Evolutionary conservation across 2,797 vertebrate genomes (phyloP), one percentile per base, ranked within the genome.

Genomic region (Zonotrichia albicollis): DNA sequence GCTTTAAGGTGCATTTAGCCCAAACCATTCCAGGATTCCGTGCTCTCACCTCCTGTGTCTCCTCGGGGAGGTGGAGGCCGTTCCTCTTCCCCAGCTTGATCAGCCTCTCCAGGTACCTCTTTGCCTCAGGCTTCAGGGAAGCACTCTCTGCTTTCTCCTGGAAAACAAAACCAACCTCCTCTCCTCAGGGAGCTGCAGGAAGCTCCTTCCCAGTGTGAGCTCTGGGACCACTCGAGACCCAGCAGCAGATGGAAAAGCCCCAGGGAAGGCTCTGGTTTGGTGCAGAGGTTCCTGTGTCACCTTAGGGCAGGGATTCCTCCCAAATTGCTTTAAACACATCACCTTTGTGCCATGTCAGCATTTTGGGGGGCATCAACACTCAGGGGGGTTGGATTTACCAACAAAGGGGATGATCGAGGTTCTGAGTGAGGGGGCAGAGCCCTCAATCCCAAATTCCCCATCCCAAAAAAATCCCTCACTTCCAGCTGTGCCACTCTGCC

Each of bases 21-120:
- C 71, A 26, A 38, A 38, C 4, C 32, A 18, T 1, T 2, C 16
- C 0, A 5, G 45, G 10, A 26, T 43, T 20, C 40, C 2, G 11
- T 4, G 29, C 9, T 21, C 97, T 96, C 94, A 99, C 99, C 95
- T 99, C 98, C 78, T 99, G 99, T 0, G 97, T 99, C 19, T 98
- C 98, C 91, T 96, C 96, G 0, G 98, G 96, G 82, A 99, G 98
- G 92, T 99, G 99, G 9, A 99, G 98, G 13, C 99, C 99, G 0
- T 99, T 99, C 89, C 99, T 98, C 15, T 96, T 97, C 1, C 99
- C 99, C 90, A 99, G 90, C 83, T 98, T 99, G 91, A 99, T 97
- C 72, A 99, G 98, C 62, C 99, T 98, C 90, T 99, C 99, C 95
- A 99, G 98, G 93, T 99, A 99, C 10, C 99, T 97, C 21, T 86